These are phyloP conservation scores for Corydoras sp. DNA, from an alignment of 2,113 vertebrate genomes.

Conservation along the genomic window DNA sequence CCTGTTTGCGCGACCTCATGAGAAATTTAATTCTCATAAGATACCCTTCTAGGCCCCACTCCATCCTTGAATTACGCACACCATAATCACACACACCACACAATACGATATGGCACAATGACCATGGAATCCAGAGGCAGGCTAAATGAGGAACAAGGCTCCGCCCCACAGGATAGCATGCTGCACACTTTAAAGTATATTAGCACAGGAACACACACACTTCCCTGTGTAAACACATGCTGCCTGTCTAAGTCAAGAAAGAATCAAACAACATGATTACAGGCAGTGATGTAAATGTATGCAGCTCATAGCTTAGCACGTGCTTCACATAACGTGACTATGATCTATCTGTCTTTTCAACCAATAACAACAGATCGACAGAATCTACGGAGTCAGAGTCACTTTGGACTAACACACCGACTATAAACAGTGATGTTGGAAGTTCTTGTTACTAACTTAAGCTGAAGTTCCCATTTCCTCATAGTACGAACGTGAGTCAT, in stretches of 20 bases:
- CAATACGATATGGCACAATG: conserved; percentile 35
- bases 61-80: background rate
- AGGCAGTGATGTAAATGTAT: background rate
- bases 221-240: conserved; percentile 9
- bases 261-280: background rate
- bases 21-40: conserved; percentile 14
- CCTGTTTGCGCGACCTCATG: conserved; percentile 6
- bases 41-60: conserved; percentile 25
- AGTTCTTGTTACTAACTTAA: too few relatives aligned
- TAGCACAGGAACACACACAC: conserved; percentile 23
- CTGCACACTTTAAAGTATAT: conserved; percentile 32
- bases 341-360: too few relatives aligned
- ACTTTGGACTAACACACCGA: too few relatives aligned
- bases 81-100: conserved; percentile 27
- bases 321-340: too few relatives aligned
- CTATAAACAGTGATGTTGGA: too few relatives aligned
- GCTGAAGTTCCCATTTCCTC: background rate
- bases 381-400: too few relatives aligned
- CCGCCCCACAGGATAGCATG: conserved; percentile 30
- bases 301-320: background rate
- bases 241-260: background rate
- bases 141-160: conserved; percentile 48
- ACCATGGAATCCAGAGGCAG: conserved; percentile 37
- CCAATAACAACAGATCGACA: too few relatives aligned
- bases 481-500: background rate